Conservation (phyloP, 2,888 invertebrate genomes). For the Ophioninae sp. region DNA sequence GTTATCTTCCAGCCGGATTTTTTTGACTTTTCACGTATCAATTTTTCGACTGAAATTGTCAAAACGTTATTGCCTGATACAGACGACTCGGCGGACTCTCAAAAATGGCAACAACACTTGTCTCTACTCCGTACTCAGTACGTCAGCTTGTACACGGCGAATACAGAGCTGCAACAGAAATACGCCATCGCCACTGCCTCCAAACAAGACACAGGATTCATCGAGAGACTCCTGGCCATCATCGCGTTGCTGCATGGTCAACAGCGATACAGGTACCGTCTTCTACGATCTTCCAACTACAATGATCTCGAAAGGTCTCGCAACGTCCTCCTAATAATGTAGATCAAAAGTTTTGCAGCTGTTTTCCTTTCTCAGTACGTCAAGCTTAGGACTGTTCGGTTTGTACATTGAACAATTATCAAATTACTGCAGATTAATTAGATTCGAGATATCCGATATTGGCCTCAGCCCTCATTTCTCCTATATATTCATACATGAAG, state of each 20-base stretch:
- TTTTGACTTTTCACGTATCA: constrained; percentile 1
- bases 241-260: constrained; percentile 92
- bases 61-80: constrained; percentile 42
- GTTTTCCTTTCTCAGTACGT: too few species aligned
- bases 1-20: background rate
- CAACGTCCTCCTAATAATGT: too few species aligned
- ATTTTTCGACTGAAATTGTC: background rate
- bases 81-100: constrained; percentile 76
- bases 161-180: constrained; percentile 91
- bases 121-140: constrained; percentile 94
- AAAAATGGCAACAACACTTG: constrained; percentile 89
- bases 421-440: too few species aligned
- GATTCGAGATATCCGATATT: too few species aligned
- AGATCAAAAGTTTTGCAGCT: too few species aligned
- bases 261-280: constrained; percentile 85
- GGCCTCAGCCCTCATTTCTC: too few species aligned
- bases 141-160: constrained; percentile 91
- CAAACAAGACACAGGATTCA: constrained; percentile 89
- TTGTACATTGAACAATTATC: too few species aligned
- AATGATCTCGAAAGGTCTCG: too few species aligned
- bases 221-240: constrained; percentile 90
- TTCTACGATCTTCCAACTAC: background rate
- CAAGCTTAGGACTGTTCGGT: too few species aligned
- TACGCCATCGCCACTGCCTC: constrained; percentile 90
- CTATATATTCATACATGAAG: too few species aligned